phyloP scores from a whole-genome alignment of 2,888 invertebrate species.

The Eupithecia pulchellata region DNA sequence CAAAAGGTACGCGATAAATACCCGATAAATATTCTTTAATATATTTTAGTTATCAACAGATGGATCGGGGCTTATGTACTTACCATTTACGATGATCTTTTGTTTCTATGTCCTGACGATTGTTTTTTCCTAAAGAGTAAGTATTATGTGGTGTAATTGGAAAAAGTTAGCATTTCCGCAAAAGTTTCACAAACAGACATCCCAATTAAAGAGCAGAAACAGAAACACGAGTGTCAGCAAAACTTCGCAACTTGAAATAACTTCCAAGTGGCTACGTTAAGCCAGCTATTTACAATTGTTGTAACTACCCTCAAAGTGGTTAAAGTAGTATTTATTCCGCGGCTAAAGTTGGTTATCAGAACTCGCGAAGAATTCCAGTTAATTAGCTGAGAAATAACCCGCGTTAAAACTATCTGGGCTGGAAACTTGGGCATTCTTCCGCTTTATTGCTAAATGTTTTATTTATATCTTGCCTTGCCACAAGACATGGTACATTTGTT shows the following conservation, averaged over 20 bases:
- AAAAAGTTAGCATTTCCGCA: neutral
- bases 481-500: neutral
- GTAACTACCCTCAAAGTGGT: slow-evolving; percentile 36
- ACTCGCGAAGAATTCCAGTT: slow-evolving; percentile 42
- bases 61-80: neutral
- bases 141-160: neutral
- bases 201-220: slow-evolving; percentile 18
- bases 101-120: neutral
- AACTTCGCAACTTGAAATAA: slow-evolving; percentile 37
- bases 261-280: slow-evolving; percentile 34
- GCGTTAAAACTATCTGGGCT: slow-evolving; percentile 34
- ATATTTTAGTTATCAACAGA: neutral
- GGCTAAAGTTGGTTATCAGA: slow-evolving; percentile 40
- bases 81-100: neutral
- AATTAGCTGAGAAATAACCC: slow-evolving; percentile 42
- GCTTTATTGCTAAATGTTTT: slow-evolving; percentile 25
- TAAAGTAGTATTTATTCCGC: slow-evolving; percentile 34
- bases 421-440: slow-evolving; percentile 22
- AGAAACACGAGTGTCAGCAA: slow-evolving; percentile 17
- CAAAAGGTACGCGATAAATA: no score
- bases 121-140: neutral
- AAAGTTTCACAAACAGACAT: slow-evolving; percentile 19
- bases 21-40: no score
- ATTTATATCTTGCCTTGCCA: slow-evolving; percentile 16
- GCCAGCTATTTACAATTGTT: slow-evolving; percentile 40